phyloP scores from a whole-genome alignment of 2,888 invertebrate species.

The Phyllotreta striolata region DNA sequence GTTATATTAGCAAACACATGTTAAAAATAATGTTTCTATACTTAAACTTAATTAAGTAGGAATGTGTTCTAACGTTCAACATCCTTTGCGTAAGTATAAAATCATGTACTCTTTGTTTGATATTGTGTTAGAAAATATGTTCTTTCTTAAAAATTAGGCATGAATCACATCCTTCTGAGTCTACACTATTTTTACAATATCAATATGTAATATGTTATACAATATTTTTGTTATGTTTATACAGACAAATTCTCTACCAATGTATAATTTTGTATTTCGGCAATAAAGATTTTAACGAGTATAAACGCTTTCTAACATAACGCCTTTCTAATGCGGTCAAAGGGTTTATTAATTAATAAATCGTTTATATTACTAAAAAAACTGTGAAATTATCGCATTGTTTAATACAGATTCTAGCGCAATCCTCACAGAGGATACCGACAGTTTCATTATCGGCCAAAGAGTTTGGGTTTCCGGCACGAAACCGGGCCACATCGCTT shows the following conservation, averaged over 20 bases:
- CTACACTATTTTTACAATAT: slow-evolving; percentile 7
- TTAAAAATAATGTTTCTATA: background rate
- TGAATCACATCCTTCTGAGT: slow-evolving; percentile 16
- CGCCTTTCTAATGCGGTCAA: no score
- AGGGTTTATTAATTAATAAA: no score
- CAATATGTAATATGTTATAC: background rate
- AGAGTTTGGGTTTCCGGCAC: slow-evolving; percentile 92
- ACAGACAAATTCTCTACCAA: no score
- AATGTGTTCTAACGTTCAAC: slow-evolving; percentile 10
- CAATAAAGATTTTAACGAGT: no score
- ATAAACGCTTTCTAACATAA: no score
- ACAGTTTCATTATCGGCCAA: slow-evolving; percentile 96
- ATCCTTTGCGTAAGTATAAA: slow-evolving; percentile 15
- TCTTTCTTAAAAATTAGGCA: slow-evolving; percentile 1
- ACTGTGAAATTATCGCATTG: background rate
- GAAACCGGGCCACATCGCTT: slow-evolving; percentile 92
- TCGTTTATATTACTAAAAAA: no score
- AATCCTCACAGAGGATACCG: slow-evolving; percentile 86
- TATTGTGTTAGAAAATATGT: slow-evolving; percentile 12
- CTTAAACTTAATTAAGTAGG: slow-evolving; percentile 4
- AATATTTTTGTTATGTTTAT: no score
- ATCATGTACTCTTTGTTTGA: slow-evolving; percentile 8
- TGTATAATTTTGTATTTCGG: no score
- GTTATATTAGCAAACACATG: background rate
- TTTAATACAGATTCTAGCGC: slow-evolving; percentile 76